Evolutionary conservation across 2,113 vertebrate species (phyloP), one percentile per base, ranked within the genome.

Genomic region (Microcebus murinus): DNA sequence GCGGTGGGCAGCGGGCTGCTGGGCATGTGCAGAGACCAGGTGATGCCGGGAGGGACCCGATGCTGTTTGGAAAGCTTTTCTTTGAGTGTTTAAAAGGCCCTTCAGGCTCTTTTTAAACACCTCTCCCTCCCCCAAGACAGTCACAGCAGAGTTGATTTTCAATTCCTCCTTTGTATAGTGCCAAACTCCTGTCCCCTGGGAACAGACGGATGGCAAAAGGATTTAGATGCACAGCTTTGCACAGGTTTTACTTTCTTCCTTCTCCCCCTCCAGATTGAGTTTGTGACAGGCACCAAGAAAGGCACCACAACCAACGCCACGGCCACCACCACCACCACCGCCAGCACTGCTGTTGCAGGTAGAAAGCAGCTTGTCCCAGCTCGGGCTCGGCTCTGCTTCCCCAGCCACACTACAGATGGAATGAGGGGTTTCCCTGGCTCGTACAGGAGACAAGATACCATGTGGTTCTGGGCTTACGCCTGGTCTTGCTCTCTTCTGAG

Each of bases 211-310:
- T 45, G 34, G 88, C 86, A 76, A 17, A n/a, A 73, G 67, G 77
- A 27, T 11, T 2, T 10, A 25, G 68, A 25, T 21, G 5, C 0
- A 0, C 3, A 14, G 11, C 61, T 88, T 31, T 21, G 59, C 50
- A 2, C 17, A 11, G 57, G n/a, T 48, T 87, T 96, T 2, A 82
- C 88, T 87, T 34, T 81, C 15, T 7, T 39, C 9, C 89, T 2
- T 96, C 10, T 96, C 15, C 13, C 63, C 92, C 93, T 96, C 71
- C 96, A 99, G 99, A 99, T 99, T 92, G 99, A 99, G 97, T 99
- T 99, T 98, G 99, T 99, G 96, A 99, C 99, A 0, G 99, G 99
- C 96, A 99, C 99, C 57, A 99, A 99, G 98, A 99, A 99, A 81
- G 99, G 99, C 7, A 99, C 99, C 85, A 99, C 99, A 9, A 99